phyloP scores from a whole-genome alignment of 2,888 invertebrate species.

The Eristalis intricaria region DNA sequence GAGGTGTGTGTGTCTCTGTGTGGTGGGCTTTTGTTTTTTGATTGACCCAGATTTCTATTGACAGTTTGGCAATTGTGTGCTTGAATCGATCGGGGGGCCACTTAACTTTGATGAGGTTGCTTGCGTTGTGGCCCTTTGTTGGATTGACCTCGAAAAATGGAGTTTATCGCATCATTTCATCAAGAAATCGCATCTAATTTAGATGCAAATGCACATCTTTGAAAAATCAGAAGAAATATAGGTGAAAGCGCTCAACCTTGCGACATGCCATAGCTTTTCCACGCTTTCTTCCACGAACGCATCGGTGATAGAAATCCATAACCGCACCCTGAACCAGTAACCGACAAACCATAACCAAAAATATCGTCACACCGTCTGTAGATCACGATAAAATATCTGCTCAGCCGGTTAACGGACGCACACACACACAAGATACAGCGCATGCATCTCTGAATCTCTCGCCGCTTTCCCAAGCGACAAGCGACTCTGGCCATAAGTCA shows the following conservation, averaged over 20 bases:
- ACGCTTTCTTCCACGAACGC: neutral
- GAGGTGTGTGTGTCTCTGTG: neutral
- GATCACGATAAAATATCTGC: neutral
- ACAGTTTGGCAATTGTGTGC: neutral
- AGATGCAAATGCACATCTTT: too few relatives aligned
- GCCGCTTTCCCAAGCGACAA: neutral
- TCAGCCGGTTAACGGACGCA: too few relatives aligned
- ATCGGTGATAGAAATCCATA: neutral
- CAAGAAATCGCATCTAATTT: too few relatives aligned
- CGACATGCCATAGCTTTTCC: neutral
- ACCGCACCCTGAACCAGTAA: neutral
- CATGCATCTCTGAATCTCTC: neutral
- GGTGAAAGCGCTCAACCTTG: neutral
- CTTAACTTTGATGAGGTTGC: neutral
- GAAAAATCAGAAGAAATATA: neutral
- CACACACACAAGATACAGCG: too few relatives aligned
- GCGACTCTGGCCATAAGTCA: neutral
- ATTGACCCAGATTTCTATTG: neutral
- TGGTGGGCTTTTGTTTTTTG: neutral
- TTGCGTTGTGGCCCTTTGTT: neutral
- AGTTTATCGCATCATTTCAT: too few relatives aligned
- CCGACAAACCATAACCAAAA: neutral
- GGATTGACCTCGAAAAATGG: neutral
- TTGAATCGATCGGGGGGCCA: neutral
- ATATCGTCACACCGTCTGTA: neutral